Base-by-base conservation (phyloP, 2,888 invertebrate genomes). In the Agrypnus murinus region DNA sequence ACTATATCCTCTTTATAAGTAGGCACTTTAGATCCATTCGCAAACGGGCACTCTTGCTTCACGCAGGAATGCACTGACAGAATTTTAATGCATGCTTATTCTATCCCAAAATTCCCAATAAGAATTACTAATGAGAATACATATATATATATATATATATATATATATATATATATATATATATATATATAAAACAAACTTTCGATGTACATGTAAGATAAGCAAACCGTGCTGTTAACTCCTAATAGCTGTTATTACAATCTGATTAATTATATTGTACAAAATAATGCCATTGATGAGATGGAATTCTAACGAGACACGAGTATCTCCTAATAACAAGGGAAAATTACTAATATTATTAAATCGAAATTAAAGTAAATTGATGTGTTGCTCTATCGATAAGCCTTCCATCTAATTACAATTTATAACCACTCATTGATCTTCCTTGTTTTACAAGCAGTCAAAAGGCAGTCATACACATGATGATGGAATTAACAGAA, bases 341-440 rank as follows among this genome's bases (percentile, higher is more conserved):
- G 6, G 43, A 40, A 43, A 43, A 43, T 43, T 43, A 43, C 43
- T 43, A 14, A 43, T 43, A 43, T 43, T 43, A 43, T 25, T 25
- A 25, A n/a, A 40, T 3, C 2, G 40, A 40, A 40, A 40, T 40
- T 40, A 10, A 6, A 40, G 40, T 9, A 3, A 40, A 4, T 9
- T 8, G 3, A n/a, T 40, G 40, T n/a, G n/a, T 40, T 40, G n/a
- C n/a, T 40, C n/a, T 40, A 40, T 40, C 40, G n/a, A 40, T 40
- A 40, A 40, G 40, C 3, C 40, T 40, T 40, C 40, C n/a, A 40
- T n/a, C 3, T 40, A 40, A 40, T 40, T n/a, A 40, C 40, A 3
- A n/a, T n/a, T n/a, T 40, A 40, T 10, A 10, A 40, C n/a, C n/a
- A n/a, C n/a, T n/a, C n/a, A n/a, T n/a, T n/a, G n/a, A n/a, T n/a